Percentiles rank a stretch among this genome's conserved stretches.
phyloP scores from a whole-genome alignment of 1,140 invertebrate species.

The Platyscapa corneri region DNA sequence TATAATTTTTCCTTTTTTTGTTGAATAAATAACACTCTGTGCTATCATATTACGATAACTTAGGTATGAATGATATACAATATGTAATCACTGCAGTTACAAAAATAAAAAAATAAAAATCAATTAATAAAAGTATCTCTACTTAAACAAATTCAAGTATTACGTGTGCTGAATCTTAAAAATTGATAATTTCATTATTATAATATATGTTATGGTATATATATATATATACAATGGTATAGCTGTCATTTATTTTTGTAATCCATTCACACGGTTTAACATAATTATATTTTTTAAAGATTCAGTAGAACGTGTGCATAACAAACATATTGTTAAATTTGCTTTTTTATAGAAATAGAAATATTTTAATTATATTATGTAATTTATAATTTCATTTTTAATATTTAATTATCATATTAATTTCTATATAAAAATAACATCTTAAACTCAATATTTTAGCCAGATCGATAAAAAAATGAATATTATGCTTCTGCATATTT shows the following conservation, averaged over 20 bases:
- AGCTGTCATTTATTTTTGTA: not conserved
- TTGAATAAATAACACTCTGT: constrained; percentile 22
- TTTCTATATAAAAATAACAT: no score
- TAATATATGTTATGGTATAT: not conserved
- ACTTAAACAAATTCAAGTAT: constrained; percentile 8
- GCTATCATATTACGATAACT: constrained; percentile 45
- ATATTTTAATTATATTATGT: not conserved
- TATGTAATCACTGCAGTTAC: constrained; percentile 49
- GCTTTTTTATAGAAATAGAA: not conserved
- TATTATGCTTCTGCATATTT: no score
- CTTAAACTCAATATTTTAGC: no score
- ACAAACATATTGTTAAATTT: not conserved
- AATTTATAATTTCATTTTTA: not conserved
- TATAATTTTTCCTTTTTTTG: constrained; percentile 31
- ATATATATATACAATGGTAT: not conserved
- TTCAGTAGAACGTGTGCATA: constrained; percentile 1
- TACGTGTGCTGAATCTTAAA: not conserved
- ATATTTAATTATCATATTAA: no score
- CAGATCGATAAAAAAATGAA: no score
- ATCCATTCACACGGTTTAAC: not conserved
- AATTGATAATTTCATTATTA: not conserved
- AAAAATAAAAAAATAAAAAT: constrained; percentile 49
- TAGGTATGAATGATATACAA: constrained; percentile 44
- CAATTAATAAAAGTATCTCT: constrained; percentile 1
- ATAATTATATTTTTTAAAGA: constrained; percentile 2